Base-by-base conservation (phyloP, 2,888 invertebrate species). In the Eupithecia centaureata region DNA sequence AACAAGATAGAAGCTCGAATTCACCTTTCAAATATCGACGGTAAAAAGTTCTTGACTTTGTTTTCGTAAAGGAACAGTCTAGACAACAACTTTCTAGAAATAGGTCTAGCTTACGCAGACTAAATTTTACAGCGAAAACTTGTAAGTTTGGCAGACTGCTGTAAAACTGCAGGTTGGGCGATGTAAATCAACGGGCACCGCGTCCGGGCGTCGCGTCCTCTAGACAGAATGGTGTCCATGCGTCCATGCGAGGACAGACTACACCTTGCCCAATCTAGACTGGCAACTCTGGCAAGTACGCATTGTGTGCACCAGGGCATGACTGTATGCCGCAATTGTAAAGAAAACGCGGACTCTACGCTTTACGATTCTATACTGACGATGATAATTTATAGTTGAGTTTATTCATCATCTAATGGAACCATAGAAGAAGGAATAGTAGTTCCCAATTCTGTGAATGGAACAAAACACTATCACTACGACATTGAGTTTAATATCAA, bases 171-270 rank as follows among this genome's bases (percentile, higher is more conserved):
- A 67, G 72, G 68, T 70, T 63, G 72, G 72, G 70, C 72, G 74
- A 75, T 73, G 68, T 72, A 71, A 76, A 77, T 74, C 74, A 75
- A 74, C 77, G 79, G 79, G 72, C 78, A 76, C 66, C 64, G 73
- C 76, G 86, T 79, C 86, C 87, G 77, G 67, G 70, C 79, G 87
- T 75, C 87, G 70, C 79, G 87, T 75, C 87, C 88, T 88, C 87
- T 82, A 88, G 88, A 87, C 88, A 76, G 82, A 80, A 84, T 83
- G 84, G 86, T 84, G 83, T 79, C 82, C 82, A 80, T 83, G 67
- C 80, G 83, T 79, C 82, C 82, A 80, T 83, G 67, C 80, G 78
- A 78, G 82, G 82, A 61, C 67, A 79, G 77, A 79, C 82, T 77
- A 81, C 77, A 76, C 76, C 76, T 73, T 66, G 71, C 66, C 74